Evolutionary conservation across 2,113 vertebrate species (phyloP), one percentile per base, ranked within the genome.

Genomic region (Quiscalus mexicanus): DNA sequence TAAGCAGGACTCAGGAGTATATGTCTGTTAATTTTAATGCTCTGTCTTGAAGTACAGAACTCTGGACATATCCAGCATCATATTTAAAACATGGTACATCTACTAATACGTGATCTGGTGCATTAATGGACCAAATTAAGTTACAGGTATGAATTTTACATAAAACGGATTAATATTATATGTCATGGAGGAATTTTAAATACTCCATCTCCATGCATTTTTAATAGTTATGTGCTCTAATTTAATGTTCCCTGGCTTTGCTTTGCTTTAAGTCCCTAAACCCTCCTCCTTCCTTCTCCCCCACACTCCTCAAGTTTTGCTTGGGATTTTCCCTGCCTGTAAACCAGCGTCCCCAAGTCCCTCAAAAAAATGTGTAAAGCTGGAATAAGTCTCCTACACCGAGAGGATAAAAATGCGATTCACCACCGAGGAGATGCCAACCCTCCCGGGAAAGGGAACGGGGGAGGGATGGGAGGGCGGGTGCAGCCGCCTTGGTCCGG

Each of bases 71-170:
- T 84, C 76, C 65, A 94, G 79, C 93, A 71, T 96, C 95, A 89
- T 95, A 95, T 97, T 97, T 97, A 97, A 97, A 97, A 94, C 89
- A 89, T 88, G 90, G 83, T 95, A 91, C 75, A 37, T 88, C 91
- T 80, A 93, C 95, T 84, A 96, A 96, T 95, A 96, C 88, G 95
- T 96, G 97, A 97, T 95, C 93, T 84, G 41, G 77, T 64, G 96
- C 94, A 82, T 91, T 97, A 97, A 98, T 97, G 96, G 95, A 77
- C 88, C 93, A 97, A 97, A 97, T 98, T 95, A 98, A 97, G 94
- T 98, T 97, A 97, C 96, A 98, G 97, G 97, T 98, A 98, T 98
- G 97, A 98, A 98, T 98, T 98, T 98, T 98, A 98, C 97, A 98
- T 98, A 97, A 97, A 98, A 97, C 47, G 65, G 96, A 98, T 98